Conservation (phyloP, 2,888 invertebrate genomes). For the Spisula subtruncata region DNA sequence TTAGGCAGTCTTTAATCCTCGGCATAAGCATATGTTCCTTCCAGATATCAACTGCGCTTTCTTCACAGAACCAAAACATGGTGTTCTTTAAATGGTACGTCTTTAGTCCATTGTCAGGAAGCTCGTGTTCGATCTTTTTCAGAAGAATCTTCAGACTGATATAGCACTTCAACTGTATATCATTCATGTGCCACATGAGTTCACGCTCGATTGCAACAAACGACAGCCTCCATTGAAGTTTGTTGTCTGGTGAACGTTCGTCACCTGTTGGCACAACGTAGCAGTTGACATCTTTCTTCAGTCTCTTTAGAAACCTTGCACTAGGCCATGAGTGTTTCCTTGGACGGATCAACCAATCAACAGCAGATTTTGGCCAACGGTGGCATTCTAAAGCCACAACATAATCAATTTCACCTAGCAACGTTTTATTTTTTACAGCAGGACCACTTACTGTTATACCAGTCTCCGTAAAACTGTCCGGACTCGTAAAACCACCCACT, state of each 20-base stretch:
- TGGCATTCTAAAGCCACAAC: constrained; percentile 1
- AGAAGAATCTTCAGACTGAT: neutral
- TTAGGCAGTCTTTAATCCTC: neutral
- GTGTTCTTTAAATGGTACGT: constrained; percentile 4
- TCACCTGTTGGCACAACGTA: constrained; percentile 13
- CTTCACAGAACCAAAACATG: constrained; percentile 25
- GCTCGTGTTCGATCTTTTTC: neutral
- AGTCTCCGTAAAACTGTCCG: neutral
- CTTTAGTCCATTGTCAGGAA: neutral
- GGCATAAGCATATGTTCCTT: neutral
- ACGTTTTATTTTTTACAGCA: neutral
- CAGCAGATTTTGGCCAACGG: neutral
- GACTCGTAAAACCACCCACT: too few relatives aligned
- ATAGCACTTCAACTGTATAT: constrained; percentile 22
- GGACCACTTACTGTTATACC: neutral
- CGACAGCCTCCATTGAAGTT: constrained; percentile 8
- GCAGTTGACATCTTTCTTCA: neutral
- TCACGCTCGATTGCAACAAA: constrained; percentile 24
- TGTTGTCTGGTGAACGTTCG: neutral
- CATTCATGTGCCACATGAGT: constrained; percentile 23
- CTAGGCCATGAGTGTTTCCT: constrained; percentile 18
- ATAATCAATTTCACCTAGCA: constrained; percentile 15
- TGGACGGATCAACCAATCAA: neutral
- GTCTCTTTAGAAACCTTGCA: neutral
- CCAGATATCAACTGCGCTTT: neutral